Evolutionary conservation across 2,888 invertebrate species (phyloP).

Genomic region (Bombylius discolor): DNA sequence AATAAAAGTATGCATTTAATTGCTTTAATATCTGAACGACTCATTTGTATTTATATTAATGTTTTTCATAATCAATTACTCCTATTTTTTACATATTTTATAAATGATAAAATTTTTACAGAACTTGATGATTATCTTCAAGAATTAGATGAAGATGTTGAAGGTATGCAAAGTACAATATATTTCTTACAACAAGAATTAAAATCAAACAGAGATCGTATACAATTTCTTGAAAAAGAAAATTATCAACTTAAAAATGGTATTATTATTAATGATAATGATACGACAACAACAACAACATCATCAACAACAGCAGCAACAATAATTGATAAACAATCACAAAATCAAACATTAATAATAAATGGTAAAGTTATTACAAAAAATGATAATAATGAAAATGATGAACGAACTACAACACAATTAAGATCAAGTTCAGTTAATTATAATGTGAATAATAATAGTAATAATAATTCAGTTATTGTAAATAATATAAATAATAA

Average conservation of each 20-base stretch:
- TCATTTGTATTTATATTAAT: too few species aligned
- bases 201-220: slow-evolving; percentile 63
- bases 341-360: slow-evolving; percentile 2
- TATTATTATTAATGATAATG: neutral
- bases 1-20: too few species aligned
- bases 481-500: slow-evolving; percentile 3
- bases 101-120: slow-evolving; percentile 41
- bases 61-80: too few species aligned
- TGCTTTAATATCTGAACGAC: too few species aligned
- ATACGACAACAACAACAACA: slow-evolving; percentile 9
- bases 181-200: slow-evolving; percentile 87
- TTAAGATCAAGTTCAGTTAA: slow-evolving; percentile 7
- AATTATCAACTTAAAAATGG: slow-evolving; percentile 27
- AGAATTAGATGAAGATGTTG: slow-evolving; percentile 93
- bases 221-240: slow-evolving; percentile 50
- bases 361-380: slow-evolving; percentile 10
- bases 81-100: neutral
- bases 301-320: slow-evolving; percentile 2
- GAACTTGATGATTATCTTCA: slow-evolving; percentile 91
- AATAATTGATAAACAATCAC: neutral
- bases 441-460: neutral
- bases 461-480: neutral
- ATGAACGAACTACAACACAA: slow-evolving; percentile 8
- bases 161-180: slow-evolving; percentile 97
- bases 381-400: slow-evolving; percentile 10